phyloP scores from a whole-genome alignment of 2,888 invertebrate genomes.

The Parnassius smintheus region DNA sequence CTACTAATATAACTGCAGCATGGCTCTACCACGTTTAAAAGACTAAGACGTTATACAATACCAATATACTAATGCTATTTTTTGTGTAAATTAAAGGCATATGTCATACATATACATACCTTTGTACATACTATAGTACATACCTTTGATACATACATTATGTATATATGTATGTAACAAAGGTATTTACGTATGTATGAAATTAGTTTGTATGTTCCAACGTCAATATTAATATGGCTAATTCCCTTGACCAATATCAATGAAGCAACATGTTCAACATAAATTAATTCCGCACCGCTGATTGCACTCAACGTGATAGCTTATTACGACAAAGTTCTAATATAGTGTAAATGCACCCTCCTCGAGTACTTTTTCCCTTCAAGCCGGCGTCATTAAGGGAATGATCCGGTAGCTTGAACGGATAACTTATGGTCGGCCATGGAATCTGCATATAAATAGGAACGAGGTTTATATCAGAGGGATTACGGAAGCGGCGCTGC shows the following conservation, averaged over 20 bases:
- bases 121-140: too few relatives aligned
- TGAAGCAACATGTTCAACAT: conserved; percentile 66
- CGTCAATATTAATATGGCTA: conserved; percentile 5
- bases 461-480: conserved; percentile 57
- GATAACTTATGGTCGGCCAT: conserved; percentile 76
- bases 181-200: too few relatives aligned
- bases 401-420: conserved; percentile 71
- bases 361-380: conserved; percentile 63
- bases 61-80: too few relatives aligned
- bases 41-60: too few relatives aligned
- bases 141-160: too few relatives aligned
- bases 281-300: conserved; percentile 72
- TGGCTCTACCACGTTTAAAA: too few relatives aligned
- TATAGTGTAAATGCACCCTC: conserved; percentile 53
- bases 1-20: too few relatives aligned
- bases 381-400: conserved; percentile 71
- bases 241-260: conserved; percentile 47
- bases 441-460: conserved; percentile 80
- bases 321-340: conserved; percentile 56
- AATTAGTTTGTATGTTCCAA: background rate
- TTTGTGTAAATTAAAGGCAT: too few relatives aligned
- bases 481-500: conserved; percentile 41
- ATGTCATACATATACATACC: too few relatives aligned
- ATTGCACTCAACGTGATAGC: conserved; percentile 44
- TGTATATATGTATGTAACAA: too few relatives aligned